Base-by-base conservation (phyloP, 2,888 invertebrate species). In the Lagria hirta region DNA sequence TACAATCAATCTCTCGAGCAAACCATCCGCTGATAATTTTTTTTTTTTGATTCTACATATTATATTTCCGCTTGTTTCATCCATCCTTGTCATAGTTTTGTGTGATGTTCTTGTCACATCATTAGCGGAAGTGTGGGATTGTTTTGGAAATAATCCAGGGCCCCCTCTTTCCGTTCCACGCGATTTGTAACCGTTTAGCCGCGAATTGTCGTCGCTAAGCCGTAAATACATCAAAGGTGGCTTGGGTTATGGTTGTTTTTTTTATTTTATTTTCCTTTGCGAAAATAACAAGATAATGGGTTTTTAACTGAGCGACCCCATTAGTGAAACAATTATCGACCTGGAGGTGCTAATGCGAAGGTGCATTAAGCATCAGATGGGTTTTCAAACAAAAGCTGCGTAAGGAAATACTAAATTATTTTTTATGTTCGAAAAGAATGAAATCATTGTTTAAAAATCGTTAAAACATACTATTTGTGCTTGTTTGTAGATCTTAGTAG, bases 111-210 rank as follows among this genome's bases (percentile, higher is more conserved):
- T 54, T 49, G 53, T 52, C 52, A 51, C 48, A 48, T 56, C 52
- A 56, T 57, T 57, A 56, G 51, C 44, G 43, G 44, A 49, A 50
- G 49, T 50, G 54, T 46, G 46, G 54, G 53, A 56, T 58, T 54
- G 53, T 56, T 52, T 59, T 59, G 58, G 57, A 57, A 52, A 51
- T 56, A 55, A 52, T 59, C 58, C 58, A 57, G 49, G 52, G n/a
- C n/a, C n/a, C n/a, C n/a, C n/a, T n/a, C n/a, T n/a, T n/a, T n/a
- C n/a, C 43, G 41, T 29, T 23, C 24, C 21, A 54, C 48, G 48
- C 52, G 51, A 57, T 54, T 55, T 55, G 52, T 46, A 50, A 45
- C 50, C 50, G 51, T 50, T 55, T 55, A 52, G 49, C 51, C 51
- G 49, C 52, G 40, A 44, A 51, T 51, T 44, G 45, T 38, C 24